Evolutionary conservation across 1,140 invertebrate genomes (phyloP).

Genomic region (Drosophila jambulina): DNA sequence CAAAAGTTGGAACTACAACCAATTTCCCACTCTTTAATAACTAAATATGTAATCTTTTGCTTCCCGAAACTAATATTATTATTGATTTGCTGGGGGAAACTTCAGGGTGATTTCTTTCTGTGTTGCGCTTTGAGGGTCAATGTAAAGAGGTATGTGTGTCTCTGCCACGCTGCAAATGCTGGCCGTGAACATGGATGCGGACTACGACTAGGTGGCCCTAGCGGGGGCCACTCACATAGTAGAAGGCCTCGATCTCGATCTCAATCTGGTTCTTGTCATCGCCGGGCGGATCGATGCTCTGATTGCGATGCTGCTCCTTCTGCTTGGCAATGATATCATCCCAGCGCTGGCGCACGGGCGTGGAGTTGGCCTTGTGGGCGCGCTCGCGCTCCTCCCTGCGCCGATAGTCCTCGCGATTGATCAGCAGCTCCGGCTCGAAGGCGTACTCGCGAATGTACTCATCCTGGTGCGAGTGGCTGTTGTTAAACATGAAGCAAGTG

Average conservation of each 20-base stretch:
- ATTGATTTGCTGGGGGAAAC: background rate
- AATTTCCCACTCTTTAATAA: background rate
- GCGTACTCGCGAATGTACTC: constrained; percentile 84
- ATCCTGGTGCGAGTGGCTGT: constrained; percentile 74
- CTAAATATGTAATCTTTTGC: background rate
- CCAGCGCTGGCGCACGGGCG: constrained; percentile 72
- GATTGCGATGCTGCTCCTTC: constrained; percentile 65
- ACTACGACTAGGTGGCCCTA: constrained; percentile 2
- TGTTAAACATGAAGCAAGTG: constrained; percentile 80
- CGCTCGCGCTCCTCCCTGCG: constrained; percentile 69
- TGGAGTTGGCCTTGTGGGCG: constrained; percentile 43
- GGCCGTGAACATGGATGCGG: constrained; percentile 6
- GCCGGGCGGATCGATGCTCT: constrained; percentile 55
- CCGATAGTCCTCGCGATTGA: constrained; percentile 81
- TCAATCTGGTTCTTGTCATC: constrained; percentile 82
- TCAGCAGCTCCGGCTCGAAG: constrained; percentile 84
- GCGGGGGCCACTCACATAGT: constrained; percentile 75
- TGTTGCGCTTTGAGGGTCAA: constrained; percentile 7
- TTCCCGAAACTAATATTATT: background rate
- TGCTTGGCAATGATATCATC: constrained; percentile 77
- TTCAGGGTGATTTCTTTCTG: constrained; percentile 11
- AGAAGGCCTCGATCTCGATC: constrained; percentile 83
- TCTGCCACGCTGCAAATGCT: constrained; percentile 6
- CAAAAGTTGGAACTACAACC: background rate
- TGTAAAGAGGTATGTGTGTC: background rate